Conservation (phyloP, 2,797 vertebrate genomes). For the Silurus lanzhouensis region DNA sequence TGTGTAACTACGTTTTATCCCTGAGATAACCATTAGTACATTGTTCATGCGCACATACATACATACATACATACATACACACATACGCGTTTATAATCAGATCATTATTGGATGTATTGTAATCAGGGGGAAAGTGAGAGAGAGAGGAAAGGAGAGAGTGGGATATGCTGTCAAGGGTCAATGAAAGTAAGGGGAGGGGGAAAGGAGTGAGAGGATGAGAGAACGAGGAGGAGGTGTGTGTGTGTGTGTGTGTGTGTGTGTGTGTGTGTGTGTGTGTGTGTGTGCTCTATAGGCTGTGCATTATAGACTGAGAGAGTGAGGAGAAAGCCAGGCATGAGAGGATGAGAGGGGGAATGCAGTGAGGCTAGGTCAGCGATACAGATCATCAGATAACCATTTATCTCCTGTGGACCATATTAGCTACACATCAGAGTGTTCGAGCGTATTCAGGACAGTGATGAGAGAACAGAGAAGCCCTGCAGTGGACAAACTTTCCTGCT, state of each 20-base stretch:
- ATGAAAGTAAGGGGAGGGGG: conserved; percentile 43
- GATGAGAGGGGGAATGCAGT: conserved; percentile 44
- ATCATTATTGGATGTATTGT: conserved; percentile 43
- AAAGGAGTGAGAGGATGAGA: conserved; percentile 43
- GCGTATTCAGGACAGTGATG: conserved; percentile 46
- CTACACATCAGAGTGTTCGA: conserved; percentile 33
- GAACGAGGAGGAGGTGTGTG: conserved; percentile 49
- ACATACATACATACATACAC: too few relatives aligned
- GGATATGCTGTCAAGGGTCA: conserved; percentile 61
- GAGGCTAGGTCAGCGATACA: conserved; percentile 52
- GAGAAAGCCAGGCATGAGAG: conserved; percentile 38
- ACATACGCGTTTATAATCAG: not conserved
- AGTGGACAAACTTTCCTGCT: conserved; percentile 72
- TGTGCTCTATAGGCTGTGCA: conserved; percentile 52
- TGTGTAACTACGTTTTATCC: not conserved
- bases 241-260: not conserved
- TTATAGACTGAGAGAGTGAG: conserved; percentile 50
- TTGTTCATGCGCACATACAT: too few relatives aligned
- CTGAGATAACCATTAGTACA: not conserved
- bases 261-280: not conserved
- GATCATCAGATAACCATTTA: conserved; percentile 49
- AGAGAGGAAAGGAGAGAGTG: conserved; percentile 50
- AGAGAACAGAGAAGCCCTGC: conserved; percentile 59
- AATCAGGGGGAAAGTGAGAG: conserved; percentile 53
- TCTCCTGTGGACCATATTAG: conserved; percentile 47